Base-by-base conservation (phyloP, 1,140 invertebrate genomes). In the Pseudobourletiella spinata region DNA sequence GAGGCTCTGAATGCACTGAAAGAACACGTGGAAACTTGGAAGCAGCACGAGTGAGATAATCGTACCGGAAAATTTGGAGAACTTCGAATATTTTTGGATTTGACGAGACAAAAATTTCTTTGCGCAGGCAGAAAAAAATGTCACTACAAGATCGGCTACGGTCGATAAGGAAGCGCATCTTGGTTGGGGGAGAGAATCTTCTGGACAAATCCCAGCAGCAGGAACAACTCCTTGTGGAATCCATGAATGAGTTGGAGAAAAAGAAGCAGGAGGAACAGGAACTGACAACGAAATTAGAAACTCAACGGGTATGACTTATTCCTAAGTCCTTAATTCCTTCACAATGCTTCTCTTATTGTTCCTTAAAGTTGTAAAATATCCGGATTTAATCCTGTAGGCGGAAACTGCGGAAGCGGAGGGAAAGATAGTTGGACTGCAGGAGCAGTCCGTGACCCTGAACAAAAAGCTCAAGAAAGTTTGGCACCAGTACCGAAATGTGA, bases 171-270 rank as follows among this genome's bases (percentile, higher is more conserved):
- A 92, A 91, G 59, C 94, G 96, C 74, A 95, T 99, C 55, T 82
- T 99, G 22, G 89, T 98, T 8, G 97, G 97, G 1, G 97, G 96
- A 6, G 96, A 98, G 77, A 99, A 99, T 79, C 80, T 99, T 8
- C 80, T 99, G 59, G 95, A 98, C 74, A 98, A 98, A 74, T 95
- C 94, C 0, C 91, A 98, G 76, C 84, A 88, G 8, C 95, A 99
- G 73, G 90, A 98, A 68, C 80, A 85, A 60, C 77, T 98, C 24
- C 78, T 99, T 16, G 91, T 93, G 69, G 88, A 90, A 62, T 91
- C 91, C 2, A 87, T 90, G n/a, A 80, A 82, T 29, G 95, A 99
- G 75, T 77, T 99, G 46, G 89, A 96, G 71, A 82, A 86, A 68
- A 77, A 91, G 39, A 85, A 87, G 58, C 80, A 85, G 46, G 86